Evolutionary conservation across 1,140 invertebrate species (phyloP), one percentile per base, ranked within the genome.

Genomic region (Pogonomyrmex californicus): DNA sequence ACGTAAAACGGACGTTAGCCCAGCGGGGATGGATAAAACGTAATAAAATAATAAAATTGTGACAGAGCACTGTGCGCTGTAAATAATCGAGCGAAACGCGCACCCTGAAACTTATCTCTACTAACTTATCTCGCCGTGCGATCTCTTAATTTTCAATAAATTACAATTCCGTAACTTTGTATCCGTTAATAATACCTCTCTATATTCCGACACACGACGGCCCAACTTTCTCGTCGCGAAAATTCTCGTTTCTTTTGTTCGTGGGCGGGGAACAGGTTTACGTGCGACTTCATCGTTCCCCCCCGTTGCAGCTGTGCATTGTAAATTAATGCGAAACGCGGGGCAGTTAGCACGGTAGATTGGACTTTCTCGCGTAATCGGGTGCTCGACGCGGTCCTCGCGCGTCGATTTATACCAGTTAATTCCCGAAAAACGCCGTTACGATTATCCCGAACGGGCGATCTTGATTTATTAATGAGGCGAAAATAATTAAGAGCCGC

Each of bases 381-480:
- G 10, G 73, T 51, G 71, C 47, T 9, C 47, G 49, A 14, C 49
- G 41, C 49, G 33, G 49, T 14, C 9, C 68, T 56, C 79, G 68
- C 79, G 54, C 54, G 41, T 30, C 54, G 41, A 75, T 75, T 83
- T 83, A 83, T 75, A 83, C 30, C 79, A 6, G 41, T 83, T 83
- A 83, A 83, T 83, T 73, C 33, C 54, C 54, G 54, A 73, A 83
- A 83, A 83, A 30, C 51, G 56, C 79, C 68, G 79, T 83, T 73
- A 62, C 79, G 79, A 75, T 83, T 75, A 75, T 60, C n/a, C 41
- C 23, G 36, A 12, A 60, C 51, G 41, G 49, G 17, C 56, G 68
- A 83, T 33, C n/a, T 49, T 87, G 88, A 89, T 90, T 89, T 90
- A 90, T 90, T 90, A 90, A 90, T 90, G 88, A 89, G 60, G 77